Percentiles rank a stretch among this genome's conserved stretches.
These are phyloP conservation scores for Antrozous pallidus DNA, from an alignment of 2,797 vertebrate genomes.

Conservation along the genomic window DNA sequence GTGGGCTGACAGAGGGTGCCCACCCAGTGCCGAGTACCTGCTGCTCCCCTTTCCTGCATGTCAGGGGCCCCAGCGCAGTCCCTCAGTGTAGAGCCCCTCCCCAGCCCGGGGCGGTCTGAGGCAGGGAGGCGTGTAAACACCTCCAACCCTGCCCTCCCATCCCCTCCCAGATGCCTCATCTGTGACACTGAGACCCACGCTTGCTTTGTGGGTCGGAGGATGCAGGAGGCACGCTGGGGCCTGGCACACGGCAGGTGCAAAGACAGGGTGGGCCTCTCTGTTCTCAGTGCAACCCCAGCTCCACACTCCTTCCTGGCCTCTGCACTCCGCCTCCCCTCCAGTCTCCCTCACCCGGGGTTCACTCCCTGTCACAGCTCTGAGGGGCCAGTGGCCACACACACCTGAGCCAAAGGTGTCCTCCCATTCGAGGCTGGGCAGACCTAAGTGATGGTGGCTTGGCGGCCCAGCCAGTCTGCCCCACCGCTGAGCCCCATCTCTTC, in stretches of 20 bases:
- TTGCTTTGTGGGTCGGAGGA: background rate
- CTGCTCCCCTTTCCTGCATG: background rate
- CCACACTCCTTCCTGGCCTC: background rate
- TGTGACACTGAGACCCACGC: background rate
- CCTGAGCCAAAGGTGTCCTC: background rate
- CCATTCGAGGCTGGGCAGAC: background rate
- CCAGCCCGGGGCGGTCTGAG: background rate
- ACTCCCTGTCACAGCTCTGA: background rate
- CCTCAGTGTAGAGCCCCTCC: background rate
- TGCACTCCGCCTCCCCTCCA: background rate
- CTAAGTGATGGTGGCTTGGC: background rate
- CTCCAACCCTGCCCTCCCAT: background rate
- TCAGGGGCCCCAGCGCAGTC: no score
- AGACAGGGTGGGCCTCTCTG: background rate
- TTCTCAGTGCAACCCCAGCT: background rate
- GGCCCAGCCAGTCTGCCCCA: background rate
- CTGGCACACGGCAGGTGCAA: background rate
- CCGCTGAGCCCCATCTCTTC: conserved; percentile 3
- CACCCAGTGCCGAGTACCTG: background rate
- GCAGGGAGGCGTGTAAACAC: conserved; percentile 17
- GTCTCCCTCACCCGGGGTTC: background rate
- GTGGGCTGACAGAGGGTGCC: background rate
- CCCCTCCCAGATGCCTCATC: background rate
- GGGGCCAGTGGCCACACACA: background rate
- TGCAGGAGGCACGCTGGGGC: background rate